phyloP scores from a whole-genome alignment of 1,140 invertebrate genomes.

The Helicorthomorpha holstii region DNA sequence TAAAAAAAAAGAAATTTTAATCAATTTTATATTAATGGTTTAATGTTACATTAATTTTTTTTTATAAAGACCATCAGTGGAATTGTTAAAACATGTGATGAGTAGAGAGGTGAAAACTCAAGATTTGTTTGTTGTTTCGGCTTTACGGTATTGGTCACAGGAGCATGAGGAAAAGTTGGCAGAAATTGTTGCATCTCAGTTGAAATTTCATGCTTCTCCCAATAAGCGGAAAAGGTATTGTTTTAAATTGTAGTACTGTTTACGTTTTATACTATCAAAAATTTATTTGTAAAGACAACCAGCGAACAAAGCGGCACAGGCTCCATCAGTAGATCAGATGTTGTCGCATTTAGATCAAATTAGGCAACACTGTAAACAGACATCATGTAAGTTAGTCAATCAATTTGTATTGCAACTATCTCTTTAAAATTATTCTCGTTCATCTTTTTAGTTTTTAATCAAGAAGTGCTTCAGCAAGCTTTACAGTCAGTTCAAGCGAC shows the following conservation, averaged over 20 bases:
- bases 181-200: constrained; percentile 51
- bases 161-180: constrained; percentile 76
- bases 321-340: constrained; percentile 57
- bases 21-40: constrained; percentile 1
- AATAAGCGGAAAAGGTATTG: constrained; percentile 66
- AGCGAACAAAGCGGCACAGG: constrained; percentile 17
- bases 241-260: not conserved
- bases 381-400: constrained; percentile 25
- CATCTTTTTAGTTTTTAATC: constrained; percentile 25
- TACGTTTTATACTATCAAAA: constrained; percentile 35
- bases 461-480: constrained; percentile 73
- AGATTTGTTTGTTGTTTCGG: constrained; percentile 69
- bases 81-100: constrained; percentile 66
- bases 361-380: constrained; percentile 41
- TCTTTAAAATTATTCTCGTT: no score
- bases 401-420: not conserved
- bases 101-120: constrained; percentile 50
- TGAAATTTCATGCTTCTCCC: constrained; percentile 46
- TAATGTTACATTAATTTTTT: constrained; percentile 4
- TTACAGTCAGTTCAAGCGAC: constrained; percentile 37
- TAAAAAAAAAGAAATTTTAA: constrained; percentile 19
- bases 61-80: constrained; percentile 51
- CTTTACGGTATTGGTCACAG: constrained; percentile 80
- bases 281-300: constrained; percentile 22
- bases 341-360: constrained; percentile 82